Evolutionary conservation across 2,797 vertebrate genomes (phyloP).

Genomic region (Galagoides demidoff): DNA sequence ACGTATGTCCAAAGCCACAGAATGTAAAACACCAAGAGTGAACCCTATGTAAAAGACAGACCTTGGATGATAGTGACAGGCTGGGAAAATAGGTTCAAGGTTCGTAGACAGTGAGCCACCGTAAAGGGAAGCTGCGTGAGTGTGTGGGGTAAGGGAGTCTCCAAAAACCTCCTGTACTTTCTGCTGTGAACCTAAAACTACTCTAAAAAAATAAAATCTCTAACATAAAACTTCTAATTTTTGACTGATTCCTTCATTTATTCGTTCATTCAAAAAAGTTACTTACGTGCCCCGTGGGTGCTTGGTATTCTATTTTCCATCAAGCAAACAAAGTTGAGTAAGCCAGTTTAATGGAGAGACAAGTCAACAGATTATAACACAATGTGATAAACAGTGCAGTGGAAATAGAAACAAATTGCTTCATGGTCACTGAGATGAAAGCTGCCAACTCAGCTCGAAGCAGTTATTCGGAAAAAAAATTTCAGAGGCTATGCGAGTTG

Average conservation of each 20-base stretch:
- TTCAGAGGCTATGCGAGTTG: background rate
- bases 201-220: background rate
- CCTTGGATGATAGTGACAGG: background rate
- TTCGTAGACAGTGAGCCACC: background rate
- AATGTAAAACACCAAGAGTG: background rate
- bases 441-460: background rate
- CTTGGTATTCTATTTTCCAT: constrained; percentile 1
- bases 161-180: background rate
- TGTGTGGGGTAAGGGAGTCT: background rate
- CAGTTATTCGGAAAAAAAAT: background rate
- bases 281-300: background rate
- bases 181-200: background rate
- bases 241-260: background rate
- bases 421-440: background rate
- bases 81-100: background rate
- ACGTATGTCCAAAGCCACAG: background rate
- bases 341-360: background rate
- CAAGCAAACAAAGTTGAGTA: constrained; percentile 3
- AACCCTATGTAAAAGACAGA: background rate
- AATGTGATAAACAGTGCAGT: background rate
- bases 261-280: constrained; percentile 37
- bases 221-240: background rate
- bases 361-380: background rate
- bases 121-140: background rate
- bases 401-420: constrained; percentile 40